Conservation (phyloP, 2,888 invertebrate species). For the Athetis lepigone region DNA sequence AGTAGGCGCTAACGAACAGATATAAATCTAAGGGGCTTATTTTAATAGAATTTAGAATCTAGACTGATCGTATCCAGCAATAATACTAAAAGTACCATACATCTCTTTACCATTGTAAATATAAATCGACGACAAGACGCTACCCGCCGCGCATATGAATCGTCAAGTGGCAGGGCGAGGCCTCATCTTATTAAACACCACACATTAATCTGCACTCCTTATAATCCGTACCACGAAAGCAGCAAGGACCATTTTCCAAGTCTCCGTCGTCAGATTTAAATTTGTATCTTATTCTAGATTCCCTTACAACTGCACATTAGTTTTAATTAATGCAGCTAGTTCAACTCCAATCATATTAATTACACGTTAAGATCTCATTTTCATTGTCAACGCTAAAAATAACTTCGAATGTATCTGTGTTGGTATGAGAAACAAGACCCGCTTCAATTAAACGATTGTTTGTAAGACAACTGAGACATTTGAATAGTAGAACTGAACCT, state of each 20-base stretch:
- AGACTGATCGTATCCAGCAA: conserved; percentile 34
- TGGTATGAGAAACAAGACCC: conserved; percentile 70
- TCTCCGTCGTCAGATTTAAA: conserved; percentile 5
- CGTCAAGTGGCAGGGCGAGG: conserved; percentile 67
- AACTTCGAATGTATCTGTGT: conserved; percentile 66
- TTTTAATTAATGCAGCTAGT: conserved; percentile 73
- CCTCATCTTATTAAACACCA: conserved; percentile 51
- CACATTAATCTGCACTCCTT: conserved; percentile 23
- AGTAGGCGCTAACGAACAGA: background rate
- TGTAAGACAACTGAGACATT: conserved; percentile 75
- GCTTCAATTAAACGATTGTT: conserved; percentile 74
- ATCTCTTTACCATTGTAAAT: conserved; percentile 68
- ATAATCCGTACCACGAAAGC: conserved; percentile 30
- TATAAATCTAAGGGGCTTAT: conserved; percentile 1
- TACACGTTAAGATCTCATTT: conserved; percentile 71
- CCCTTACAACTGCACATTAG: conserved; percentile 70
- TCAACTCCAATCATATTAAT: conserved; percentile 79
- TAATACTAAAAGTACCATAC: conserved; percentile 52
- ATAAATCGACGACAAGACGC: conserved; percentile 66
- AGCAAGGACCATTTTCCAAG: conserved; percentile 38
- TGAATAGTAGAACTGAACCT: conserved; percentile 77
- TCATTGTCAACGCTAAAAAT: conserved; percentile 69
- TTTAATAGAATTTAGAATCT: conserved; percentile 34
- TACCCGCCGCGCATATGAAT: conserved; percentile 70
- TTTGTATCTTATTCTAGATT: conserved; percentile 64